A percentile compares a stretch with the other conserved stretches of the same genome.
Conservation (phyloP, 2,113 vertebrate genomes). For the Zootoca vivipara region DNA sequence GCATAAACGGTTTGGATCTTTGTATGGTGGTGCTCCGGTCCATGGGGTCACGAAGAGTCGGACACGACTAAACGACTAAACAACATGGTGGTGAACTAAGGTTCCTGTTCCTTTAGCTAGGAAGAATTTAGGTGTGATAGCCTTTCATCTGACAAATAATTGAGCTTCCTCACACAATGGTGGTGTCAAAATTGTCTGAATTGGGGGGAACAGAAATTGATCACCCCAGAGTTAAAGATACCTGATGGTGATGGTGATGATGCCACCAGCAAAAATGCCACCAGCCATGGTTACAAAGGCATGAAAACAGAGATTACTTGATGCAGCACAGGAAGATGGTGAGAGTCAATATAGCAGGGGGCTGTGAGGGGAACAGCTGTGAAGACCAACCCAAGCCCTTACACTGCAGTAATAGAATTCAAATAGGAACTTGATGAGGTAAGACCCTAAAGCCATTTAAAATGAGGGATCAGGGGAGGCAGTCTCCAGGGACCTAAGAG, state of each 20-base stretch:
- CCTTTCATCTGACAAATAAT: background rate
- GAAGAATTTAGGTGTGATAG: background rate
- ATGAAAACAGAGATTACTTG: background rate
- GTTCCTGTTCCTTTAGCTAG: background rate
- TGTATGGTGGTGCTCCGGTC: too few species aligned
- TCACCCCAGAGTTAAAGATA: slow-evolving; percentile 40
- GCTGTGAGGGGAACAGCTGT: background rate
- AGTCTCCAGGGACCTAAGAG: background rate
- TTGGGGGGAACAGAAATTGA: slow-evolving; percentile 33
- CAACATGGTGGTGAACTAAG: background rate
- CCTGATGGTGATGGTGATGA: background rate
- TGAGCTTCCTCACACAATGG: background rate
- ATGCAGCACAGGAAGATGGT: background rate
- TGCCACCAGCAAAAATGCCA: background rate
- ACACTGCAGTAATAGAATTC: background rate
- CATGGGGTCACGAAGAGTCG: too few species aligned
- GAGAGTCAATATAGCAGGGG: rapidly evolving
- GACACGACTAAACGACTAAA: too few species aligned
- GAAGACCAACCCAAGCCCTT: background rate
- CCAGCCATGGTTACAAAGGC: background rate
- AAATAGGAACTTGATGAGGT: background rate
- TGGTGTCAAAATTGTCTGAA: background rate
- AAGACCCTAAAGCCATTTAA: background rate
- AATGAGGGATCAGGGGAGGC: background rate
- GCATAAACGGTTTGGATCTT: background rate